Base-by-base conservation (phyloP, 2,113 vertebrate species). In the Ceyx cyanopectus region DNA sequence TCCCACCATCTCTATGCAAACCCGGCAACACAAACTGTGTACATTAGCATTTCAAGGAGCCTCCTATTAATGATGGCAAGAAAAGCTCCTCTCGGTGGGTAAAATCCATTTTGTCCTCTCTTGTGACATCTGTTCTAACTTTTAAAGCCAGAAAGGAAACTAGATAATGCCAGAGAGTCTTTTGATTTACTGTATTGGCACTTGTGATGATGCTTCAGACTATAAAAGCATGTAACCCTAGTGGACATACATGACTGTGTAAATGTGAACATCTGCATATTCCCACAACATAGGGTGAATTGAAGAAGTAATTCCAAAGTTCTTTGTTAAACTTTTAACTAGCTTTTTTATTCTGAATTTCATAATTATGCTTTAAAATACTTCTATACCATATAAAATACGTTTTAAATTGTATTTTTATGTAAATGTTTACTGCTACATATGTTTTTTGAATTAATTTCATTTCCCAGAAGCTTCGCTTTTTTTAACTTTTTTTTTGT, bases 11-110 rank as follows among this genome's bases (percentile, higher is more conserved):
- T 98, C 98, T 98, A 97, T 98, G 98, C 98, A 97, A 98, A 98
- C 98, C 97, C 92, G 96, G 97, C 98, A 98, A 98, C 97, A 98
- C 98, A 98, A 98, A 98, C 98, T 97, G 97, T 81, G 96, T 96
- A 96, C 97, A 99, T 99, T 99, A 98, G 98, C 99, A 99, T 99
- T 99, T 99, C 99, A 99, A 99, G 98, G 98, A 98, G 97, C 97
- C 97, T 97, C 98, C 98, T 98, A 98, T 98, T 98, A 98, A 98
- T 88, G 95, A 97, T 94, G 97, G 98, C 97, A 98, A 98, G 98
- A 98, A 99, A 99, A 98, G 98, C 98, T 98, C 97, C 97, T 98
- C 98, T 98, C 94, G 88, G 98, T 96, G 97, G 98, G 98, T 98
- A 98, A 98, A 97, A 98, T 98, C 98, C 98, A 98, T 98, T 99